phyloP scores from a whole-genome alignment of 2,113 vertebrate species.

The Gallinago media region DNA sequence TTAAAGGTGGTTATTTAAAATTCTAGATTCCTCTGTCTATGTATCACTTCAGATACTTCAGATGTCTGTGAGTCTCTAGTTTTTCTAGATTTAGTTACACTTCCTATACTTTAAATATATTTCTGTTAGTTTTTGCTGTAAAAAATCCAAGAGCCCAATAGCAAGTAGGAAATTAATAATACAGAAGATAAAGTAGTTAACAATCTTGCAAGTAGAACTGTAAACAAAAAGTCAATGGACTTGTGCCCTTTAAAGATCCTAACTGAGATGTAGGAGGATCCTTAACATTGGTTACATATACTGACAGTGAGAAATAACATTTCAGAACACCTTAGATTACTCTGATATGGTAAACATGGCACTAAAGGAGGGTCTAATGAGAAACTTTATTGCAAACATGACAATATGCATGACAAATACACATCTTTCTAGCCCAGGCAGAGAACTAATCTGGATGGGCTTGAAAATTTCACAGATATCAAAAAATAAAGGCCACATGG shows the following conservation, averaged over 20 bases:
- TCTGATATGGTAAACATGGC: not conserved
- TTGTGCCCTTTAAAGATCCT: not conserved
- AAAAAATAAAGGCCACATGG: not conserved
- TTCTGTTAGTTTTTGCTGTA: not conserved
- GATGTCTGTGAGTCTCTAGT: fast-evolving
- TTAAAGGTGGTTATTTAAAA: not conserved
- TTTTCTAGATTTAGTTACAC: not conserved
- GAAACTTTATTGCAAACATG: not conserved
- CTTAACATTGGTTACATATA: not conserved
- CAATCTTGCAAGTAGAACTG: not conserved
- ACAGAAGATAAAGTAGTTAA: not conserved
- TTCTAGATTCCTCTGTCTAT: not conserved
- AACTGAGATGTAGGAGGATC: not conserved
- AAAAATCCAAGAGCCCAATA: not conserved
- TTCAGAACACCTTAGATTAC: not conserved
- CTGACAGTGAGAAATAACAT: not conserved
- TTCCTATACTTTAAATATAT: not conserved
- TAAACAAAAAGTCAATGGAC: not conserved
- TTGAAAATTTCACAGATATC: not conserved
- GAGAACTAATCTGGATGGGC: not conserved
- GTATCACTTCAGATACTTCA: not conserved
- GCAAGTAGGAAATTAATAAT: not conserved
- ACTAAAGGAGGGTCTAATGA: not conserved
- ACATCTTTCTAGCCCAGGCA: not conserved
- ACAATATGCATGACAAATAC: not conserved